Evolutionary conservation across 1,140 invertebrate genomes (phyloP), one percentile per base, ranked within the genome.

Genomic region (Elymnias hypermnestra): DNA sequence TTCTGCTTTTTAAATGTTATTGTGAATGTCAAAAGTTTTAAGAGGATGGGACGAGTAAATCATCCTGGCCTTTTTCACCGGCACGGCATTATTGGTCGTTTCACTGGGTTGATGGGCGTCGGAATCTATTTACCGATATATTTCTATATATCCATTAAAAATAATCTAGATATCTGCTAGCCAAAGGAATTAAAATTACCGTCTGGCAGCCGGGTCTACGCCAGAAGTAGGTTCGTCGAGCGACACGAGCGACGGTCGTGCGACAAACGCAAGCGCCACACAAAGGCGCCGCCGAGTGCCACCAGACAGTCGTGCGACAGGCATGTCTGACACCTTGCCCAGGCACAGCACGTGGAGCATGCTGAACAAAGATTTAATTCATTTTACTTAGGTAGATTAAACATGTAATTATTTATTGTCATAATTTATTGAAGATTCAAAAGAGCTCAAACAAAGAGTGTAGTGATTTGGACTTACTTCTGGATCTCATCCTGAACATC

Each of bases 191-290:
- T 5, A 7, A 26, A 13, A 6, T 40, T 33, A 81, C 79, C 75
- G 66, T 15, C 92, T 77, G 0, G 93, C 92, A 7, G 92, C 91
- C 0, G 93, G 93, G 71, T 96, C 94, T 7, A 95, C 93, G 0
- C 94, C 93, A 35, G 92, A 91, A 4, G 93, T 94, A 2, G 93
- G 93, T 55, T 95, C 94, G 69, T 95, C 96, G 43, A 98, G 83
- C 48, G 97, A 94, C 15, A 87, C 81, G 8, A 87, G 68, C 25
- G 64, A 43, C 3, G 95, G 95, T 44, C 92, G 90, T 9, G 94
- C 94, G 6, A 98, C 90, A 53, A 98, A 91, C 0, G 91, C 91
- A 5, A 92, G 77, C 26, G 90, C 90, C 9, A 92, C 90, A 57
- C 90, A 91, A 5, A 92, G 68, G 3, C 91, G 83, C 0, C 91